Conservation (phyloP, 2,888 invertebrate species). For the Drosophila picticornis region DNA sequence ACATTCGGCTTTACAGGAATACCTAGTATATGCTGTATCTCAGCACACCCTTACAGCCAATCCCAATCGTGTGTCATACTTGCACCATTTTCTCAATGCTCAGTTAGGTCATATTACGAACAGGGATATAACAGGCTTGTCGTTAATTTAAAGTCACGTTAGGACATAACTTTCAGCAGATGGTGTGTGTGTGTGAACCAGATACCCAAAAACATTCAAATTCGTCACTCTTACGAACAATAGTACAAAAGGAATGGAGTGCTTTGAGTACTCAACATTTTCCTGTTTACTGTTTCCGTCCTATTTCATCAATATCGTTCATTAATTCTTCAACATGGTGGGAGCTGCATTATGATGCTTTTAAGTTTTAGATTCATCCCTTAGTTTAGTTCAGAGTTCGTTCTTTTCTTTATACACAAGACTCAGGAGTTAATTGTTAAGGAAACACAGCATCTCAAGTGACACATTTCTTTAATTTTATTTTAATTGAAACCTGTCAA, state of each 20-base stretch:
- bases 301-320: conserved; percentile 34
- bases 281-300: conserved; percentile 11
- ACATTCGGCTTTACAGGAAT: conserved; percentile 31
- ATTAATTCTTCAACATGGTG: conserved; percentile 42
- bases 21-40: conserved; percentile 16
- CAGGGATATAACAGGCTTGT: conserved; percentile 26
- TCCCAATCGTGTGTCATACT: conserved; percentile 13
- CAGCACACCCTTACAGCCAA: not conserved
- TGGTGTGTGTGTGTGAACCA: conserved; percentile 30
- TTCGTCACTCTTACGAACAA: not conserved
- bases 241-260: conserved; percentile 2
- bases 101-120: conserved; percentile 75
- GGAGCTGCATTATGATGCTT: conserved; percentile 50
- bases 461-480: conserved; percentile 25
- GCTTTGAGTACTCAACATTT: not conserved
- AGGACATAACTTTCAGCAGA: conserved; percentile 23
- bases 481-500: conserved; percentile 19
- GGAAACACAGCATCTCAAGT: conserved; percentile 14
- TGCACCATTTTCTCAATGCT: conserved; percentile 49
- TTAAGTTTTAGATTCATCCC: conserved; percentile 23
- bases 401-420: not conserved
- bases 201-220: conserved; percentile 41
- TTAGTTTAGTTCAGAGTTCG: not conserved
- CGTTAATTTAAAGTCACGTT: conserved; percentile 42
- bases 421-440: conserved; percentile 3